Conservation (phyloP, 2,888 invertebrate species). For the Dorcus hopei region DNA sequence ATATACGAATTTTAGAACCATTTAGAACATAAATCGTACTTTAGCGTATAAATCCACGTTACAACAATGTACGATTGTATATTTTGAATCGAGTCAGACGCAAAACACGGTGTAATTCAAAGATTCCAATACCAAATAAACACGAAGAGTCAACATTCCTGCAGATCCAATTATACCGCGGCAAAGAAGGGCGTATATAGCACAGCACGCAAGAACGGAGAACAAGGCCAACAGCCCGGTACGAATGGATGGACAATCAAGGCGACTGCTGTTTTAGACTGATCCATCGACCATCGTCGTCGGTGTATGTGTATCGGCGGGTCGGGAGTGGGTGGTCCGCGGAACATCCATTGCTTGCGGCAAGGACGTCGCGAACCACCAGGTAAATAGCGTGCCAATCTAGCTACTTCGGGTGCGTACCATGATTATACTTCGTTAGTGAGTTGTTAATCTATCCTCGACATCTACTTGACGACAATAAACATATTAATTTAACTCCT, state of each 20-base stretch:
- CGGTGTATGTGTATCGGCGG: background rate
- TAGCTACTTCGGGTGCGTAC: background rate
- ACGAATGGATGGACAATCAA: too few species aligned
- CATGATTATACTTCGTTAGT: background rate
- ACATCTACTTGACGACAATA: background rate
- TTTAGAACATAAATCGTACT: too few species aligned
- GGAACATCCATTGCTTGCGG: constrained; percentile 6
- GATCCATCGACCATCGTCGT: background rate
- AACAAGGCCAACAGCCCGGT: background rate
- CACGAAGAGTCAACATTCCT: background rate
- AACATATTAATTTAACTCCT: too few species aligned
- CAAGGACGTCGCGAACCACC: constrained; percentile 10
- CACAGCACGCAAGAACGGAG: background rate
- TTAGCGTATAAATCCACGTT: too few species aligned
- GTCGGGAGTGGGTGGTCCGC: constrained; percentile 13
- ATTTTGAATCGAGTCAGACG: background rate
- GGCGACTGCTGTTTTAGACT: background rate
- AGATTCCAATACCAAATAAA: constrained; percentile 1
- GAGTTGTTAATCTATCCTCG: background rate
- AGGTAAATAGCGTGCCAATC: constrained; percentile 3
- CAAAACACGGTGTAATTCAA: background rate
- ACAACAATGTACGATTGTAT: too few species aligned
- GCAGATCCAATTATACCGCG: background rate
- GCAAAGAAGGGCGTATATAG: background rate
- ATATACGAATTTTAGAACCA: too few species aligned